phyloP scores from a whole-genome alignment of 2,113 vertebrate genomes.

The Macrotis lagotis region DNA sequence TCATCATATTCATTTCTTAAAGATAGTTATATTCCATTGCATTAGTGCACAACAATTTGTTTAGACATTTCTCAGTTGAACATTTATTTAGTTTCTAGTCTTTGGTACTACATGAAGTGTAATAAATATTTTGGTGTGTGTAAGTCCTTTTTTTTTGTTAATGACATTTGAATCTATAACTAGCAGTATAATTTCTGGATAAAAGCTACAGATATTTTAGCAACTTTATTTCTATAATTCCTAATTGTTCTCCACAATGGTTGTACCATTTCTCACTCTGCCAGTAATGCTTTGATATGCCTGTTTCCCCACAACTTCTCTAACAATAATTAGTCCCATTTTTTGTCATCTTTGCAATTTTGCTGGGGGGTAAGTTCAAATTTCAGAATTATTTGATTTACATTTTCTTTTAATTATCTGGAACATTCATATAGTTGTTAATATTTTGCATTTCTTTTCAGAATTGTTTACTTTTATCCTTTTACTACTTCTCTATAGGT shows the following conservation, averaged over 20 bases:
- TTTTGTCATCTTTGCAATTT: not conserved
- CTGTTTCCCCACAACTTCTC: not conserved
- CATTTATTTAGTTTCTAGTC: not conserved
- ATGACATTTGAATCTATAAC: not conserved
- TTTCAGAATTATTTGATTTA: not conserved
- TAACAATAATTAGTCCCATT: not conserved
- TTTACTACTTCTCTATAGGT: not conserved
- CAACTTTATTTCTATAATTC: not conserved
- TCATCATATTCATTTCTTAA: not conserved
- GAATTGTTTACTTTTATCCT: not conserved
- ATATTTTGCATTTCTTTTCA: not conserved
- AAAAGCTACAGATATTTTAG: not conserved
- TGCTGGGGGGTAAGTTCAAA: not conserved
- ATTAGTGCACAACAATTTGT: not conserved
- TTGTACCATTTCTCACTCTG: not conserved
- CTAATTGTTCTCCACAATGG: not conserved
- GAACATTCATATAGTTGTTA: not conserved
- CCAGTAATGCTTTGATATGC: not conserved
- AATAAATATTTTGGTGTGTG: not conserved
- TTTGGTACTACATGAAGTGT: not conserved
- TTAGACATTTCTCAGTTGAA: not conserved
- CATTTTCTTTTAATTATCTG: not conserved
- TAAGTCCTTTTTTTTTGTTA: not conserved
- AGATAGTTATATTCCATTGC: not conserved
- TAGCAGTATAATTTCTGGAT: not conserved